These are phyloP conservation scores for Colaptes auratus DNA, from an alignment of 2,113 vertebrate genomes.

Conservation along the genomic window DNA sequence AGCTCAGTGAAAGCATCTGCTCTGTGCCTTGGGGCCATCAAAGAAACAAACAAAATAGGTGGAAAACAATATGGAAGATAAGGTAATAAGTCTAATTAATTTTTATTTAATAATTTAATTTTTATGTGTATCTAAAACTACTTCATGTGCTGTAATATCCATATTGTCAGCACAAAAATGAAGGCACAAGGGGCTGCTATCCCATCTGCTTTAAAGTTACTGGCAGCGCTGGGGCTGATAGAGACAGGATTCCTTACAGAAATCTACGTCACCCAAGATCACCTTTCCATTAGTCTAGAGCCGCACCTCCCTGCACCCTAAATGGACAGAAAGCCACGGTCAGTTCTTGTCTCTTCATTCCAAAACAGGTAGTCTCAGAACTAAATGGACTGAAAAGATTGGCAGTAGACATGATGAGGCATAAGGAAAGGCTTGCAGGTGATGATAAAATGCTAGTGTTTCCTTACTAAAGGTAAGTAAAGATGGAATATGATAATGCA, in stretches of 20 bases:
- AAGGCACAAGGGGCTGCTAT: neutral
- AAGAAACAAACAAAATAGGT: slow-evolving; percentile 18
- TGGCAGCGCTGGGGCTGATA: neutral
- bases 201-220: neutral
- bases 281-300: neutral
- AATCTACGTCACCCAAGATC: neutral
- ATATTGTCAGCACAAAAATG: neutral
- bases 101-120: neutral
- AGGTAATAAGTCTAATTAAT: neutral
- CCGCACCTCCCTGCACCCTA: neutral
- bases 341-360: neutral
- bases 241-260: neutral
- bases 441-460: neutral
- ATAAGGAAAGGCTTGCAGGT: neutral
- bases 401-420: neutral
- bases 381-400: neutral
- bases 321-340: neutral
- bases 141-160: neutral
- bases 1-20: slow-evolving; percentile 49
- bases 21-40: neutral
- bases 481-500: neutral
- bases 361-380: neutral
- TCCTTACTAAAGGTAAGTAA: neutral
- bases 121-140: neutral
- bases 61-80: slow-evolving; percentile 27